Evolutionary conservation across 2,797 vertebrate species (phyloP), one percentile per base, ranked within the genome.

Genomic region (Sciaenops ocellatus): DNA sequence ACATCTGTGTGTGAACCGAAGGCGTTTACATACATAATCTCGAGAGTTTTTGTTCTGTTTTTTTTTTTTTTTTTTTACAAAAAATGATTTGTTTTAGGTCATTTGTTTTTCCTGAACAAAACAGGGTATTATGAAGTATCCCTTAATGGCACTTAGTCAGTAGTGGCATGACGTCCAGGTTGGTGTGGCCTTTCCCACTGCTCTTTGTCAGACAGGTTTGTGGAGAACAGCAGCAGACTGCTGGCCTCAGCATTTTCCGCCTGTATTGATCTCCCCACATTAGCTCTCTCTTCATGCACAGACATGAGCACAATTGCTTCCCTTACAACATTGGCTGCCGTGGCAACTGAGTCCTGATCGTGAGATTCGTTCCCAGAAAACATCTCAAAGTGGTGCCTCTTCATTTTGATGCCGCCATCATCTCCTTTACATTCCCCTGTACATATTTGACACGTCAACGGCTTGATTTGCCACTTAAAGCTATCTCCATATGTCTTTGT

Each of bases 221-320:
- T 85, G 86, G 91, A 94, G 93, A 92, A 92, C 89, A 68, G 92
- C 87, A 73, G 89, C 90, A 94, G 92, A 94, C 94, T 93, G 93
- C 93, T 92, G 90, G 90, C 93, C 93, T 96, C 94, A 95, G 95
- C 94, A 93, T 91, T 95, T 95, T 95, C 89, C 82, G 90, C 88
- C 85, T 91, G 93, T 95, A 95, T 95, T 94, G 93, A 95, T 95
- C 93, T 90, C 93, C 79, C 87, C 91, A 93, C 93, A 95, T 95
- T 94, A 95, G 89, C 91, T 89, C 91, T 90, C 90, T 89, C 89
- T 93, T 92, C 91, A 92, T 94, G 93, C 94, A 92, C 91, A 94
- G 91, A 93, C 90, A 93, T 91, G 87, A 92, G 92, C 89, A 92
- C 93, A 92, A 93, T 92, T 87, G 93, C 92, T 94, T 94, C 94